These are phyloP conservation scores for Gambusia affinis DNA, from an alignment of 2,113 vertebrate genomes.

Conservation along the genomic window DNA sequence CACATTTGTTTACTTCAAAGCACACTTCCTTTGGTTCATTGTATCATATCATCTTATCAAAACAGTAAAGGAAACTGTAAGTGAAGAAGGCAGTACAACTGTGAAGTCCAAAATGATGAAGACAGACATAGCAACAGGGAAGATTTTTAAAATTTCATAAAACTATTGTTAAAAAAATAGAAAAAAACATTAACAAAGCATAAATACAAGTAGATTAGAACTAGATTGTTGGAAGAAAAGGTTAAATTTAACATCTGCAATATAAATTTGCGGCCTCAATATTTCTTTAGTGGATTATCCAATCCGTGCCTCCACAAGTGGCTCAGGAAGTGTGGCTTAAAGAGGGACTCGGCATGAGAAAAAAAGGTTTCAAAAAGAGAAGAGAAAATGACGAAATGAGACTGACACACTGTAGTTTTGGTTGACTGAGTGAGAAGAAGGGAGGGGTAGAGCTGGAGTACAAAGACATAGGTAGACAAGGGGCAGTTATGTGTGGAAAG, in stretches of 20 bases:
- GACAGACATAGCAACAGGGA: conserved; percentile 8
- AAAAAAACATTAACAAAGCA: conserved; percentile 22
- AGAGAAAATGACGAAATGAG: conserved; percentile 69
- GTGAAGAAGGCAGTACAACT: background rate
- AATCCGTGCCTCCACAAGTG: conserved; percentile 31
- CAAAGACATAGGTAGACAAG: conserved; percentile 59
- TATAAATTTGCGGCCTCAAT: conserved; percentile 41
- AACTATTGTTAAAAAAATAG: conserved; percentile 16
- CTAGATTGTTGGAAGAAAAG: conserved; percentile 10
- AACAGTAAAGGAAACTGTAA: conserved; percentile 10
- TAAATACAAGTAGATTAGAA: conserved; percentile 31
- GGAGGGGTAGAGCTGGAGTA: conserved; percentile 51
- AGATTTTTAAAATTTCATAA: background rate
- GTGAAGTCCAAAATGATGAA: conserved; percentile 26
- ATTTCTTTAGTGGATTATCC: conserved; percentile 27
- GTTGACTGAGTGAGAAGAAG: conserved; percentile 69
- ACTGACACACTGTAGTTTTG: conserved; percentile 74
- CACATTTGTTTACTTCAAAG: conserved; percentile 42
- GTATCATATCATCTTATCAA: conserved; percentile 31
- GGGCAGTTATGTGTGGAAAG: conserved; percentile 36
- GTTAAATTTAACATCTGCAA: conserved; percentile 37
- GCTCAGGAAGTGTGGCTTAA: conserved; percentile 15
- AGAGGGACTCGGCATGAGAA: background rate
- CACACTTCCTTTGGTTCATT: background rate
- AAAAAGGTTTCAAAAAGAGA: conserved; percentile 58